Evolutionary conservation across 2,888 invertebrate genomes (phyloP).

Genomic region (Eudemis profundana): DNA sequence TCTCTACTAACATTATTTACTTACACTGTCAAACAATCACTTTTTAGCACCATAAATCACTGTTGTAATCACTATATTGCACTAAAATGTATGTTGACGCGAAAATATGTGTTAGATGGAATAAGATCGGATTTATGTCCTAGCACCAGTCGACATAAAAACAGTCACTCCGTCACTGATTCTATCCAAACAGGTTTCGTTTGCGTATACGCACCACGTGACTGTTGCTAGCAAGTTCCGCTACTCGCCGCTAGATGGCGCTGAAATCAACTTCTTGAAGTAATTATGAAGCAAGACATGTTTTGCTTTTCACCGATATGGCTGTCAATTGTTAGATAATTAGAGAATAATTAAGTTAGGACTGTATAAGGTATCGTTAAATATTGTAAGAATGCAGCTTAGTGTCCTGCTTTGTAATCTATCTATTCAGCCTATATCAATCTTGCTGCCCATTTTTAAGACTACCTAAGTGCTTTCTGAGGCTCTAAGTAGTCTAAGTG

Average conservation of each 20-base stretch:
- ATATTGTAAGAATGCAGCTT: too few species aligned
- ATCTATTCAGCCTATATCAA: too few species aligned
- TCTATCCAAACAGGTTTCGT: slow-evolving; percentile 78
- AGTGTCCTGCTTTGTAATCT: too few species aligned
- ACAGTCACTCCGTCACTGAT: slow-evolving; percentile 75
- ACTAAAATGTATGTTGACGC: neutral
- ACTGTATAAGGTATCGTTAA: too few species aligned
- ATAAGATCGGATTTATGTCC: slow-evolving; percentile 24
- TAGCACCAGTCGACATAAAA: slow-evolving; percentile 70
- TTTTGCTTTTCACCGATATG: neutral
- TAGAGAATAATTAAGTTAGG: too few species aligned
- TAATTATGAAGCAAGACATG: neutral
- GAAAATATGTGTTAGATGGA: neutral
- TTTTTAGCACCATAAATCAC: neutral
- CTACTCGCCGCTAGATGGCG: slow-evolving; percentile 64
- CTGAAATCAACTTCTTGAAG: slow-evolving; percentile 6
- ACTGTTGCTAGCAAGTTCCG: slow-evolving; percentile 58
- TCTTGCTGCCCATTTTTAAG: too few species aligned
- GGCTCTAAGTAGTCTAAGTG: too few species aligned
- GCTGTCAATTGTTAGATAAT: too few species aligned
- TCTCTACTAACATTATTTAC: neutral
- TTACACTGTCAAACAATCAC: slow-evolving; percentile 2
- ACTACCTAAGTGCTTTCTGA: too few species aligned
- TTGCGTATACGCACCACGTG: slow-evolving; percentile 67
- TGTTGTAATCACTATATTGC: neutral